Percentiles rank a stretch among this genome's conserved stretches.
These are phyloP conservation scores for Hylaea fasciaria DNA, from an alignment of 2,888 invertebrate species.

Conservation along the genomic window DNA sequence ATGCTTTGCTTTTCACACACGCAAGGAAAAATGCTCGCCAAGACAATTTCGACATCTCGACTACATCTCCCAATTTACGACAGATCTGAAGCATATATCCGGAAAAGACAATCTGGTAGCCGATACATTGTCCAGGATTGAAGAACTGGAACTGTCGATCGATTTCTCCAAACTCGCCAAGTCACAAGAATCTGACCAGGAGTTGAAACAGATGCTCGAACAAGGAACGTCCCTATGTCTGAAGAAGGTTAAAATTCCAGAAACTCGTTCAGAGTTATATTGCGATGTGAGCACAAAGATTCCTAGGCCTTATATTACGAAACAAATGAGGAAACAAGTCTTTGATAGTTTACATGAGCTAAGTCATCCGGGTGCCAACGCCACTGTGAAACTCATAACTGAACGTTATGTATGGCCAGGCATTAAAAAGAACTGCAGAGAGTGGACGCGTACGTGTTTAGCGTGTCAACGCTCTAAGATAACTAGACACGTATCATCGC, in stretches of 20 bases:
- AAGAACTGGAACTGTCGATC: conserved; percentile 29
- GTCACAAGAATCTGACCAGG: conserved; percentile 33
- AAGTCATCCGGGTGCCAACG: too few relatives aligned
- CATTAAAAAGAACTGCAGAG: conserved; percentile 50
- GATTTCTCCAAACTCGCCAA: conserved; percentile 27
- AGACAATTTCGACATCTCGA: conserved; percentile 42
- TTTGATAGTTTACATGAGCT: conserved; percentile 45
- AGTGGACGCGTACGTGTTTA: conserved; percentile 52
- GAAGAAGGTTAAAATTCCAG: conserved; percentile 26
- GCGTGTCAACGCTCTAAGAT: conserved; percentile 57
- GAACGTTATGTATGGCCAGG: conserved; percentile 59
- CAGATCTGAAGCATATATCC: conserved; percentile 35
- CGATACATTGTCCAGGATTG: conserved; percentile 48
- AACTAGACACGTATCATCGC: conserved; percentile 48
- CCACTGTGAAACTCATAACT: conserved; percentile 44
- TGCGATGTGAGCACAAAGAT: conserved; percentile 42
- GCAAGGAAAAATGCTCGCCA: conserved; percentile 42
- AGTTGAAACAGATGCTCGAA: conserved; percentile 22
- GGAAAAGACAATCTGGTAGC: conserved; percentile 45
- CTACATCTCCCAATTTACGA: conserved; percentile 41
- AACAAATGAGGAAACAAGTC: conserved; percentile 31
- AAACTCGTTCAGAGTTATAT: conserved; percentile 26
- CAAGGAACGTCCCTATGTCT: conserved; percentile 36
- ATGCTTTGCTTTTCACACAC: conserved; percentile 53
- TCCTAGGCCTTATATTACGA: conserved; percentile 43